Conservation (phyloP, 2,888 invertebrate species). For the Apoderus coryli region DNA sequence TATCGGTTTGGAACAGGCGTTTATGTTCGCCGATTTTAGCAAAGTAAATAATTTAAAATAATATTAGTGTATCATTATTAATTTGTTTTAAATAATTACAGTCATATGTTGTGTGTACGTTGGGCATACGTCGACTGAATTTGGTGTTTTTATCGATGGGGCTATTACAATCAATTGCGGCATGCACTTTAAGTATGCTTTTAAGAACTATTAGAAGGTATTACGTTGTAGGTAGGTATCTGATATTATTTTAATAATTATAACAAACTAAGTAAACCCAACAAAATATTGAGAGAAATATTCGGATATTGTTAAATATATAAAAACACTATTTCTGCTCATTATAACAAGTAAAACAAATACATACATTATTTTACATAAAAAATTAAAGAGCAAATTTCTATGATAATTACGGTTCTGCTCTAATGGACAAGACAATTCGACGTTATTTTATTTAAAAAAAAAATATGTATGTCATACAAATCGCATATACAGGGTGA, state of each 20-base stretch:
- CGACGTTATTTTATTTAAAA: too few species aligned
- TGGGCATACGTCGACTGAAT: conserved; percentile 60
- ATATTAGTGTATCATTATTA: background rate
- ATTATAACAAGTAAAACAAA: too few species aligned
- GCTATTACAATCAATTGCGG: conserved; percentile 58
- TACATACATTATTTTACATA: too few species aligned
- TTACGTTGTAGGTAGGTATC: conserved; percentile 49
- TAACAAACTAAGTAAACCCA: too few species aligned
- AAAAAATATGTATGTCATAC: too few species aligned
- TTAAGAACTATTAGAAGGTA: conserved; percentile 58
- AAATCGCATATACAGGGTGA: too few species aligned
- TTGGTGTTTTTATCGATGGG: conserved; percentile 62
- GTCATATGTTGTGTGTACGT: conserved; percentile 73
- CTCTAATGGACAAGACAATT: too few species aligned
- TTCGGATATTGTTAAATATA: too few species aligned
- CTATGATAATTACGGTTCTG: too few species aligned
- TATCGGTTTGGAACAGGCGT: conserved; percentile 73
- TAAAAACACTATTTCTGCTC: too few species aligned
- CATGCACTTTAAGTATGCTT: conserved; percentile 67
- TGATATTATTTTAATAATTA: background rate
- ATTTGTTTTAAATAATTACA: conserved; percentile 31
- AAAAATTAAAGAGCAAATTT: too few species aligned
- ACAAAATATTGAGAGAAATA: too few species aligned
- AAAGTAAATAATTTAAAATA: conserved; percentile 37
- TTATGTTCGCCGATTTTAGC: conserved; percentile 70